Evolutionary conservation across 2,797 vertebrate species (phyloP).

Genomic region (Euphonia xanthogaster): DNA sequence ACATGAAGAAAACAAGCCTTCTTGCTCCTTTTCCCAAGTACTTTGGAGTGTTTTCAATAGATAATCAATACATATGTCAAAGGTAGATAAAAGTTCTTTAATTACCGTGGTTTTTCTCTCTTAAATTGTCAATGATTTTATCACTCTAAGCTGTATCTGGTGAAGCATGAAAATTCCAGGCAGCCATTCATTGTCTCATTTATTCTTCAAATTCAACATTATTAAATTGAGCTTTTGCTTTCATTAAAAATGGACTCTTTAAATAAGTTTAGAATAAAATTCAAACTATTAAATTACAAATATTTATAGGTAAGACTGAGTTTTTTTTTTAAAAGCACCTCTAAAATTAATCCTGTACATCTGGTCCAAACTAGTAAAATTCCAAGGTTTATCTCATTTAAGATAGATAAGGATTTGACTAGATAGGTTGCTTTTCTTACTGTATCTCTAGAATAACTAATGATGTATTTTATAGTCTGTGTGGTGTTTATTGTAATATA

Average conservation of each 20-base stretch:
- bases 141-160: not conserved
- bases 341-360: slow-evolving; percentile 4
- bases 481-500: not conserved
- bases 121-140: not conserved
- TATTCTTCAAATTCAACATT: slow-evolving; percentile 51
- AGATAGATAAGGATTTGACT: not conserved
- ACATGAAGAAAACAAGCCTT: not conserved
- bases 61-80: not conserved
- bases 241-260: slow-evolving; percentile 46
- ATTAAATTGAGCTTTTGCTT: slow-evolving; percentile 37
- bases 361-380: not conserved
- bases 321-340: not conserved
- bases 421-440: not conserved
- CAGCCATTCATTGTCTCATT: slow-evolving; percentile 4
- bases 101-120: not conserved
- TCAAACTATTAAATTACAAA: slow-evolving; percentile 15
- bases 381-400: slow-evolving; percentile 25
- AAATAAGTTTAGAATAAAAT: slow-evolving; percentile 62
- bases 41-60: not conserved
- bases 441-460: not conserved
- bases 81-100: not conserved
- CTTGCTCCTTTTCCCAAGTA: not conserved
- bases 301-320: not conserved
- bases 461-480: not conserved
- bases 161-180: slow-evolving; percentile 35